Conservation (phyloP, 2,113 vertebrate species). For the Perognathus longimembris region DNA sequence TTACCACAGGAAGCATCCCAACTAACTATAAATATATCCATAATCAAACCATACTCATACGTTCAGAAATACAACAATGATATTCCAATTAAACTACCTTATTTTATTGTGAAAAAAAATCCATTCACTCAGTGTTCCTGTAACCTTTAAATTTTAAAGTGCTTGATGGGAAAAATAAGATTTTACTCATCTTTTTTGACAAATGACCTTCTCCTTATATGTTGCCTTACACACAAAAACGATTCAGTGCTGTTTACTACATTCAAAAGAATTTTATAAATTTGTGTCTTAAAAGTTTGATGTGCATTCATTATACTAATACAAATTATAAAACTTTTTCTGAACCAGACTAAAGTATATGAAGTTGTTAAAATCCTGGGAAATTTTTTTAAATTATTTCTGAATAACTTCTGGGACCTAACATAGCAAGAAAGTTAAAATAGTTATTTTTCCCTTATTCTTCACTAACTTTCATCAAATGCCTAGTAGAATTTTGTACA, state of each 20-base stretch:
- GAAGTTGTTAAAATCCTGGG: slow-evolving; percentile 48
- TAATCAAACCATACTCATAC: neutral
- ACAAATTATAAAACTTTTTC: neutral
- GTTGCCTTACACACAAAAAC: neutral
- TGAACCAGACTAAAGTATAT: slow-evolving; percentile 1
- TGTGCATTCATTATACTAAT: neutral
- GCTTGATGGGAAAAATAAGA: neutral
- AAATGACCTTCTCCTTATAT: neutral
- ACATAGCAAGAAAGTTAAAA: slow-evolving; percentile 49
- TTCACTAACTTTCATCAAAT: slow-evolving; percentile 62
- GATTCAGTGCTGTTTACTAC: neutral
- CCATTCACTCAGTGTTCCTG: neutral
- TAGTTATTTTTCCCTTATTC: slow-evolving; percentile 49
- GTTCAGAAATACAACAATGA: neutral
- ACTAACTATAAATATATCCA: slow-evolving; percentile 19
- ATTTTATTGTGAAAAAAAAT: neutral
- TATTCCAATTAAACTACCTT: neutral
- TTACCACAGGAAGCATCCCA: neutral
- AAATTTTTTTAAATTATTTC: neutral
- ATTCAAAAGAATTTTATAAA: neutral
- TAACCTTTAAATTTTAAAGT: neutral
- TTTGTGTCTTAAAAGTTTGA: neutral
- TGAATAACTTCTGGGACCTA: neutral
- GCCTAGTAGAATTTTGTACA: neutral
- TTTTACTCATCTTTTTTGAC: neutral